phyloP scores from a whole-genome alignment of 2,113 vertebrate species.

The Callipepla squamata region DNA sequence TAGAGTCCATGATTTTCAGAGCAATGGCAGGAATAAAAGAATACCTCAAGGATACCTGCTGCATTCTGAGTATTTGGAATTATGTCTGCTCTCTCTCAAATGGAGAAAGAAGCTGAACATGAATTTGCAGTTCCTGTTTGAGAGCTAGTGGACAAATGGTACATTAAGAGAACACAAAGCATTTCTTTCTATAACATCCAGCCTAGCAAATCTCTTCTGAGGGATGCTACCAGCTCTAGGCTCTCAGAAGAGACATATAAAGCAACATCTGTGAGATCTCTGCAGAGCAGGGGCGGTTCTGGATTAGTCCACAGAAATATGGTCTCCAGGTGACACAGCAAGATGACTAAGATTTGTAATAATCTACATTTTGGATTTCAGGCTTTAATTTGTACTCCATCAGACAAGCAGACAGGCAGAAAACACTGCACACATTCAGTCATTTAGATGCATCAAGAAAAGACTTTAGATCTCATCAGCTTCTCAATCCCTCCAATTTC shows the following conservation, averaged over 20 bases:
- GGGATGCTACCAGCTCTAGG: not conserved
- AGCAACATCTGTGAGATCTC: not conserved
- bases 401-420: not conserved
- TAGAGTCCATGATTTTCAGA: not conserved
- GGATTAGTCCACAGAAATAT: not conserved
- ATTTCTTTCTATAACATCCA: not conserved
- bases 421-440: not conserved
- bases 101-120: not conserved
- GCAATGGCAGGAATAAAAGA: not conserved
- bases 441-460: not conserved
- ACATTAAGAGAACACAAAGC: not conserved
- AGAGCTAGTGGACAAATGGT: not conserved
- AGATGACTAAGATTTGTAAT: not conserved
- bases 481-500: not conserved
- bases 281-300: not conserved
- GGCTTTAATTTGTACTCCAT: not conserved
- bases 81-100: accelerated
- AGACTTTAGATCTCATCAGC: not conserved
- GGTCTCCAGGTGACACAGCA: not conserved
- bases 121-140: not conserved
- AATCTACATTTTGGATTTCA: not conserved
- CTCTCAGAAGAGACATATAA: not conserved
- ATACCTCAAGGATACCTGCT: not conserved
- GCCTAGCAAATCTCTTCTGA: not conserved
- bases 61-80: not conserved